These are phyloP conservation scores for Augochlora pura DNA, from an alignment of 1,140 invertebrate genomes.

Conservation along the genomic window DNA sequence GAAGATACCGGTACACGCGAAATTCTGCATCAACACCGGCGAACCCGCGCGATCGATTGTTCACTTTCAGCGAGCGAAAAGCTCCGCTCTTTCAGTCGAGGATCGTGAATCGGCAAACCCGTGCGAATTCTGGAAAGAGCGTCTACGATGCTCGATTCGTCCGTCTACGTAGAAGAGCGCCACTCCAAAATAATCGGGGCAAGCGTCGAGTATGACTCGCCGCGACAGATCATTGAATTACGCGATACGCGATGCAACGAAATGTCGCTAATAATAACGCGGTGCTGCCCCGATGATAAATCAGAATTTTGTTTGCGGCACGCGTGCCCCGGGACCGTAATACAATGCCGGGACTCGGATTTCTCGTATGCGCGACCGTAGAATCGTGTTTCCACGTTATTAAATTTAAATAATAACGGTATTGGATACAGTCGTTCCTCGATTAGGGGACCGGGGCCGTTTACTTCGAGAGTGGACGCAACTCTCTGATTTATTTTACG, in stretches of 20 bases:
- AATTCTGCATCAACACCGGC: too few species aligned
- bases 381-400: too few species aligned
- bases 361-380: too few species aligned
- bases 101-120: neutral
- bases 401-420: too few species aligned
- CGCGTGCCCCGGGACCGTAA: neutral
- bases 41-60: neutral
- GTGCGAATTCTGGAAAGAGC: neutral
- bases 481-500: too few species aligned
- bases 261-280: neutral
- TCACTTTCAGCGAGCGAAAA: neutral
- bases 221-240: neutral
- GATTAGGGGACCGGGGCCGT: too few species aligned
- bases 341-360: neutral
- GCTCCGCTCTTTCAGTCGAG: neutral
- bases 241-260: neutral
- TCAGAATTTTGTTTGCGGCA: neutral
- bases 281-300: neutral
- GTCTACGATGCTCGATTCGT: neutral
- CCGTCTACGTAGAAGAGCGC: neutral
- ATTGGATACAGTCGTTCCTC: too few species aligned
- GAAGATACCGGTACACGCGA: too few species aligned
- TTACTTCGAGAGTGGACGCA: too few species aligned
- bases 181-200: constrained; percentile 1
- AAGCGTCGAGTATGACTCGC: neutral